Percentiles rank a stretch among this genome's conserved stretches.
These are phyloP conservation scores for Cryptocephalus moraei DNA, from an alignment of 2,888 invertebrate species.

Conservation along the genomic window DNA sequence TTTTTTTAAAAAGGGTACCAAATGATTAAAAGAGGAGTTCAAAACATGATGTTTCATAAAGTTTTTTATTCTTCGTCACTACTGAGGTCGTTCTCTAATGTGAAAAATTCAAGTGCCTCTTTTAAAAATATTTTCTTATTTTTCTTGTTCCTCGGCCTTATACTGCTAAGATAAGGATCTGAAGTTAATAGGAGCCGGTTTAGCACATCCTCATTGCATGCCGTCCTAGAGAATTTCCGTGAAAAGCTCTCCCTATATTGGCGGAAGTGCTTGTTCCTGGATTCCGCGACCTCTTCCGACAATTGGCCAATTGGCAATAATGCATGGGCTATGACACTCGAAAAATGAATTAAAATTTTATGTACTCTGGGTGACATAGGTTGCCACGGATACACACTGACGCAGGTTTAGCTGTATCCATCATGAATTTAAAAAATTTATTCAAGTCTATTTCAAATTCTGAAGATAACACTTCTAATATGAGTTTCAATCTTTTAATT, in stretches of 20 bases:
- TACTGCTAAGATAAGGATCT: neutral
- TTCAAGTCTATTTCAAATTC: too few species aligned
- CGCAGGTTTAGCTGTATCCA: too few species aligned
- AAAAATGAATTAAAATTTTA: neutral
- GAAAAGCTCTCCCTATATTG: conserved; percentile 1
- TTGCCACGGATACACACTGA: neutral
- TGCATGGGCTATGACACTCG: neutral
- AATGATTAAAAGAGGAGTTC: too few species aligned
- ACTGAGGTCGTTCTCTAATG: too few species aligned
- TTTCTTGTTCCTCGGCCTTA: neutral
- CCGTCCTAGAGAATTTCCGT: conserved; percentile 1
- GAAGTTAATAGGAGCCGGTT: neutral
- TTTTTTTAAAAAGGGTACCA: too few species aligned
- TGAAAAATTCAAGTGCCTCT: too few species aligned
- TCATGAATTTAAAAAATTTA: too few species aligned
- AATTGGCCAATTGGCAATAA: conserved; percentile 4
- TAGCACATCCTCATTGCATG: conserved; percentile 1
- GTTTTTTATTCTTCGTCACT: too few species aligned
- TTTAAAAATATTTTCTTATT: neutral
- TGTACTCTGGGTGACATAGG: neutral
- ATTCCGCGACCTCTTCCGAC: conserved; percentile 5
- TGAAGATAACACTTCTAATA: too few species aligned
- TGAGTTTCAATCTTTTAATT: too few species aligned
- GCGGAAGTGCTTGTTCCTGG: conserved; percentile 19
- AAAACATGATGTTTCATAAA: too few species aligned